These are phyloP conservation scores for Plectropomus leopardus DNA, from an alignment of 2,113 vertebrate genomes.

Conservation along the genomic window DNA sequence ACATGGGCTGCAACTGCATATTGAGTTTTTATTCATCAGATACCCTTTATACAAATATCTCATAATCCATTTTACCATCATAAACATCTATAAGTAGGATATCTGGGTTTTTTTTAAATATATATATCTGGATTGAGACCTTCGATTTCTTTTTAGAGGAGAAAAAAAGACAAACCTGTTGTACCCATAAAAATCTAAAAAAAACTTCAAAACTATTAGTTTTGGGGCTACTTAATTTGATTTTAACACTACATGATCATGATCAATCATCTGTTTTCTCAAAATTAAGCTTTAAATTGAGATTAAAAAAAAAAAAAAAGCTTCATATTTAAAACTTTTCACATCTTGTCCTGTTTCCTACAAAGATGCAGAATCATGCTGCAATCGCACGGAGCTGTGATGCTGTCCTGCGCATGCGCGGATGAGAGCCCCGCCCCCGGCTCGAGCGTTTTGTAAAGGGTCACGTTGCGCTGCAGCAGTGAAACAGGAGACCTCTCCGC, in stretches of 20 bases:
- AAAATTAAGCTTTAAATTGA: no score
- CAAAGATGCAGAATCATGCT: slow-evolving; percentile 71
- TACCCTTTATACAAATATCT: no score
- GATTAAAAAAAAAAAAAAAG: no score
- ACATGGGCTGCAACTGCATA: no score
- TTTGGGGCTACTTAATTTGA: background rate
- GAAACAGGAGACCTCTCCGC: slow-evolving; percentile 53
- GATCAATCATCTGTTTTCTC: no score
- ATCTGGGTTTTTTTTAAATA: background rate
- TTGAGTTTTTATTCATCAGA: no score
- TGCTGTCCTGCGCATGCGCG: slow-evolving; percentile 42
- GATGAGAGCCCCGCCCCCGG: slow-evolving; percentile 58
- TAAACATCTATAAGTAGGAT: no score
- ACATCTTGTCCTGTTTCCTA: background rate
- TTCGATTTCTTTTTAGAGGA: no score
- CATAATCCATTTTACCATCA: no score
- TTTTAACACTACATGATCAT: background rate
- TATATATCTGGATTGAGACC: no score
- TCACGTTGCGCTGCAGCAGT: slow-evolving; percentile 87
- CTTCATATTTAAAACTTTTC: no score
- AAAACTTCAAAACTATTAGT: no score
- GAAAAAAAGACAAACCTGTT: background rate
- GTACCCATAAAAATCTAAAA: background rate
- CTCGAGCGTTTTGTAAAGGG: slow-evolving; percentile 71
- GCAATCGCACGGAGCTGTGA: background rate